Evolutionary conservation across 1,140 invertebrate genomes (phyloP), one percentile per base, ranked within the genome.

Genomic region (Sycobia sp.): DNA sequence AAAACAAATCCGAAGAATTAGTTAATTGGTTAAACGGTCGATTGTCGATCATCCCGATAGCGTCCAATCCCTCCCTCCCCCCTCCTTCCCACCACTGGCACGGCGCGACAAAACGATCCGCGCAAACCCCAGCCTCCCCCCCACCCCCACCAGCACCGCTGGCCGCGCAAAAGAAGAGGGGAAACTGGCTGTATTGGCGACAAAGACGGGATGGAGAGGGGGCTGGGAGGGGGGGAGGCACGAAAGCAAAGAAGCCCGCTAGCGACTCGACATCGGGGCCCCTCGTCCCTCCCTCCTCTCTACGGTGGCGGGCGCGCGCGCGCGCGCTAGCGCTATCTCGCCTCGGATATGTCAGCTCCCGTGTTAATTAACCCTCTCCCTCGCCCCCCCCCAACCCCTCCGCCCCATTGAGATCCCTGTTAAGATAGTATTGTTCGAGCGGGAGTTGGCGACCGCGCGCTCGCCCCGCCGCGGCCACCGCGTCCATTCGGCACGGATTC

Each of bases 301-400:
- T n/a, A n/a, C 46, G 46, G 14, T 7, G 46, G 14, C 4, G 23
- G 5, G 22, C 23, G 46, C 46, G 23, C 22, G 2, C 5, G 18
- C 49, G 49, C 8, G 4, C 16, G 49, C n/a, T 13, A 18, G 11
- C 27, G 36, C 41, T 55, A 56, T 46, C 51, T 65, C 65, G 51
- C 55, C 65, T 46, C 60, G 32, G 53, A 53, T 53, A 65, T 56
- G 67, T 65, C 61, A 64, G 56, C 67, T 58, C 65, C 59, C 68
- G 75, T 73, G 74, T 76, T 78, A 79, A 79, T 79, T 79, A 76
- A 76, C 69, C n/a, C n/a, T n/a, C n/a, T n/a, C n/a, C n/a, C n/a
- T n/a, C n/a, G n/a, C n/a, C n/a, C n/a, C n/a, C n/a, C n/a, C n/a
- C n/a, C n/a, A n/a, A n/a, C n/a, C n/a, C n/a, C n/a, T n/a, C n/a